phyloP scores from a whole-genome alignment of 2,797 vertebrate genomes.

The Pseudochirops cupreus region DNA sequence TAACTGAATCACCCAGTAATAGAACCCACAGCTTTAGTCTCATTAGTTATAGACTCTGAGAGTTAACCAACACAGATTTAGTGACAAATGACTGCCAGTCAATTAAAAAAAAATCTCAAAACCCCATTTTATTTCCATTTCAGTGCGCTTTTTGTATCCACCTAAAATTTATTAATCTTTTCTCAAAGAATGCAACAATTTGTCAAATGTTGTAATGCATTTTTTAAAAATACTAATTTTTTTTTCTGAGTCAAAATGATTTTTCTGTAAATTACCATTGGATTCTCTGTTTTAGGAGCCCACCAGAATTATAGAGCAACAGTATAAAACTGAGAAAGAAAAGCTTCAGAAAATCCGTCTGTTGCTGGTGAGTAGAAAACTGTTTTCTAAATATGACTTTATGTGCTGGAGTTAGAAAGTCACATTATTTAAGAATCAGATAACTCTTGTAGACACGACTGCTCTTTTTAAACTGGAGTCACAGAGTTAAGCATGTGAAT shows the following conservation, averaged over 20 bases:
- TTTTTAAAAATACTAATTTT: neutral
- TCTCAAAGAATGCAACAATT: neutral
- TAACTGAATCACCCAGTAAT: neutral
- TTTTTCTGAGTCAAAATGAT: slow-evolving; percentile 11
- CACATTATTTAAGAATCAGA: neutral
- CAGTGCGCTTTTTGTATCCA: neutral
- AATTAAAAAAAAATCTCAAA: neutral
- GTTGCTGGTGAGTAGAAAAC: slow-evolving; percentile 91
- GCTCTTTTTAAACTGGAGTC: neutral
- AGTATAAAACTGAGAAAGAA: slow-evolving; percentile 92
- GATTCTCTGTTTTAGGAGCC: slow-evolving; percentile 89
- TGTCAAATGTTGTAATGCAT: neutral
- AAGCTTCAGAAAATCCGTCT: slow-evolving; percentile 97
- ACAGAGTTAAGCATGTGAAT: neutral
- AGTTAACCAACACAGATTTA: neutral
- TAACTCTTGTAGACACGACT: neutral
- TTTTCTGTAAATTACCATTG: slow-evolving; percentile 41
- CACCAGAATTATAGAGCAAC: slow-evolving; percentile 91
- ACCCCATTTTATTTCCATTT: neutral
- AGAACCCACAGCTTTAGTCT: neutral
- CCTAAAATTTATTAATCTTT: neutral
- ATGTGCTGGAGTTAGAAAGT: neutral
- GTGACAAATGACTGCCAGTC: neutral
- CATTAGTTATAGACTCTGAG: neutral
- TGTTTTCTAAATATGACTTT: neutral